phyloP scores from a whole-genome alignment of 2,888 invertebrate species.

The Sarcophaga carnaria region DNA sequence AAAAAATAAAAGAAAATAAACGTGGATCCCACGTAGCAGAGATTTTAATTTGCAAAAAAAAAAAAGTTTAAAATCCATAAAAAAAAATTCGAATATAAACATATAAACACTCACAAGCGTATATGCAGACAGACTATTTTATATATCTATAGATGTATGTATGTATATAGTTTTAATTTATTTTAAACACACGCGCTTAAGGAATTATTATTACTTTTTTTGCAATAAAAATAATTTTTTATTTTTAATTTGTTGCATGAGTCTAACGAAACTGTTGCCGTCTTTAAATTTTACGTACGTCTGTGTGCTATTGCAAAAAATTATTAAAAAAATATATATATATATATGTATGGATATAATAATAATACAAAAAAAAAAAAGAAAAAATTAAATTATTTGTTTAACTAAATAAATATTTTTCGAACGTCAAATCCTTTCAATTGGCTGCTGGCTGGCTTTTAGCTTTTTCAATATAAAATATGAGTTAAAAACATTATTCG shows the following conservation, averaged over 20 bases:
- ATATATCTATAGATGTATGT: not conserved
- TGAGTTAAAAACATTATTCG: not conserved
- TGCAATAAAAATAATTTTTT: slow-evolving; percentile 48
- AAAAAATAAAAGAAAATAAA: slow-evolving; percentile 36
- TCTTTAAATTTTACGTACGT: slow-evolving; percentile 1
- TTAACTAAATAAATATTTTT: slow-evolving; percentile 10
- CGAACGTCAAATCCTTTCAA: slow-evolving; percentile 12
- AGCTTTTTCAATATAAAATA: not conserved
- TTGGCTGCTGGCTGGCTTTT: not conserved
- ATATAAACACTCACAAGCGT: not conserved
- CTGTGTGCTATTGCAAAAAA: not conserved
- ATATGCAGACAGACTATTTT: no score
- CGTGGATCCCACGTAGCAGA: slow-evolving; percentile 39
- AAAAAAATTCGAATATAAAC: no score
- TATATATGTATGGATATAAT: no score
- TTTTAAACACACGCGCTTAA: slow-evolving; percentile 61
- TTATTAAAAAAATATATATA: not conserved
- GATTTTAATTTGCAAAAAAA: slow-evolving; percentile 2
- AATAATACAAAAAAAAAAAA: not conserved
- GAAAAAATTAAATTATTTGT: not conserved
- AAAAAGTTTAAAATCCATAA: no score
- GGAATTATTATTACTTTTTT: slow-evolving; percentile 42
- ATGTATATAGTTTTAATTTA: slow-evolving; percentile 51
- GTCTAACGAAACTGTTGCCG: slow-evolving; percentile 5
- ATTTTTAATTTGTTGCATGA: slow-evolving; percentile 26